A percentile compares a stretch with the other conserved stretches of the same genome.
Conservation (phyloP, 2,113 vertebrate species). For the Nyctereutes procyonoides region DNA sequence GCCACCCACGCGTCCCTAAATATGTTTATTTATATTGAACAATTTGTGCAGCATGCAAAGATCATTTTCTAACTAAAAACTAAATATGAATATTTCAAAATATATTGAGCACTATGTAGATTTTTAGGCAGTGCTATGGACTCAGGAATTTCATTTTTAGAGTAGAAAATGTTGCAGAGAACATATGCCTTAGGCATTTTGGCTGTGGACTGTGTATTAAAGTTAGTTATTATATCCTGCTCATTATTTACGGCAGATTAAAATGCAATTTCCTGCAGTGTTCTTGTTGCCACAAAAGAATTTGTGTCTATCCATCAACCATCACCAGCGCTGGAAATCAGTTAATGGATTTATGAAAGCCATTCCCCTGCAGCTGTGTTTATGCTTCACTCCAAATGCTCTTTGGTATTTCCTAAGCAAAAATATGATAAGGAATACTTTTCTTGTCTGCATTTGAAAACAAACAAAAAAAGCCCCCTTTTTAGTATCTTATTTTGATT, state of each 20-base stretch:
- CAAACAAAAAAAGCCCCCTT: not conserved
- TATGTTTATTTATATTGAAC: not conserved
- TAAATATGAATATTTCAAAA: slow-evolving; percentile 11
- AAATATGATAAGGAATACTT: not conserved
- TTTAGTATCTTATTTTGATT: not conserved
- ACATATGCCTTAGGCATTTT: not conserved
- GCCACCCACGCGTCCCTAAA: not conserved
- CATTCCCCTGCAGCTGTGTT: not conserved
- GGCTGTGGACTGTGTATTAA: not conserved
- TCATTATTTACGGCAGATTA: not conserved
- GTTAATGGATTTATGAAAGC: slow-evolving; percentile 20
- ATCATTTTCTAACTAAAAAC: slow-evolving; percentile 41
- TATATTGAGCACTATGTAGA: not conserved
- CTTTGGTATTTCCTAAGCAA: not conserved
- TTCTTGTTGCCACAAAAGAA: not conserved
- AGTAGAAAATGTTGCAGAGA: not conserved
- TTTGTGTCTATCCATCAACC: not conserved
- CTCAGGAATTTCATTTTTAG: not conserved
- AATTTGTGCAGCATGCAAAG: not conserved
- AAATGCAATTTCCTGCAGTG: not conserved
- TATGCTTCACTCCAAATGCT: not conserved
- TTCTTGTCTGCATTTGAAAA: not conserved
- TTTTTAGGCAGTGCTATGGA: not conserved
- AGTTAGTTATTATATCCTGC: not conserved
- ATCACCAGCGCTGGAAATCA: not conserved